phyloP scores from a whole-genome alignment of 2,797 vertebrate genomes.

The Sciaenops ocellatus region DNA sequence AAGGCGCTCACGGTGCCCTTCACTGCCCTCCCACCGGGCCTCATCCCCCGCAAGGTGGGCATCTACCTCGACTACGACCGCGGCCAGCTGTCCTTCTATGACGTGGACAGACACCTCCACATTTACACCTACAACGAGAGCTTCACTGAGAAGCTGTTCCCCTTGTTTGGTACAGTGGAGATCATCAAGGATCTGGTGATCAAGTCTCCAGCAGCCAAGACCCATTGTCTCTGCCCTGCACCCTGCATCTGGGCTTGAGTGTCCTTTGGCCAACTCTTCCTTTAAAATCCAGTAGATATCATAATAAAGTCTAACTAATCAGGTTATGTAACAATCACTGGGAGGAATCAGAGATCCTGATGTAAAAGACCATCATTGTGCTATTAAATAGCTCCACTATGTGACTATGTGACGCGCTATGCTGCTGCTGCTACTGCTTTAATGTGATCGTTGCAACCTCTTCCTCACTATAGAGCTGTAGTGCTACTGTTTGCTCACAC shows the following conservation, averaged over 20 bases:
- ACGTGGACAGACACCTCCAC: slow-evolving; percentile 82
- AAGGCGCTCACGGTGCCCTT: slow-evolving; percentile 88
- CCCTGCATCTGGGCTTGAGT: slow-evolving; percentile 83
- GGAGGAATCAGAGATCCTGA: slow-evolving; percentile 56
- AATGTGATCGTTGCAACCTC: slow-evolving; percentile 65
- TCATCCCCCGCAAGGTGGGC: slow-evolving; percentile 84
- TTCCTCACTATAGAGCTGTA: slow-evolving; percentile 54
- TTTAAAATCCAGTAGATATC: slow-evolving; percentile 47
- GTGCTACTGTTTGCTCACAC: slow-evolving; percentile 51
- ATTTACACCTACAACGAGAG: slow-evolving; percentile 88
- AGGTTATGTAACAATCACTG: slow-evolving; percentile 56
- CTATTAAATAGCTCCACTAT: slow-evolving; percentile 63
- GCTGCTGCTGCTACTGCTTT: slow-evolving; percentile 71
- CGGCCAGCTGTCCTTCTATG: slow-evolving; percentile 87
- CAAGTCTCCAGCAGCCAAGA: slow-evolving; percentile 71
- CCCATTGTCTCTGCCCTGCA: slow-evolving; percentile 77
- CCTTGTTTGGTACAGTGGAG: slow-evolving; percentile 87
- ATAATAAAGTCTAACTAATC: slow-evolving; percentile 44
- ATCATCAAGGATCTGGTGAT: slow-evolving; percentile 86
- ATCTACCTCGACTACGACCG: slow-evolving; percentile 85
- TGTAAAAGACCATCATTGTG: slow-evolving; percentile 59
- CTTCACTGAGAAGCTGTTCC: slow-evolving; percentile 84
- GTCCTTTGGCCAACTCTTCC: slow-evolving; percentile 7
- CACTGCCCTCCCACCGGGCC: slow-evolving; percentile 78
- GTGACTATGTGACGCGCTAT: slow-evolving; percentile 54